phyloP scores from a whole-genome alignment of 2,888 invertebrate genomes.

The Opisthograptis luteolata region DNA sequence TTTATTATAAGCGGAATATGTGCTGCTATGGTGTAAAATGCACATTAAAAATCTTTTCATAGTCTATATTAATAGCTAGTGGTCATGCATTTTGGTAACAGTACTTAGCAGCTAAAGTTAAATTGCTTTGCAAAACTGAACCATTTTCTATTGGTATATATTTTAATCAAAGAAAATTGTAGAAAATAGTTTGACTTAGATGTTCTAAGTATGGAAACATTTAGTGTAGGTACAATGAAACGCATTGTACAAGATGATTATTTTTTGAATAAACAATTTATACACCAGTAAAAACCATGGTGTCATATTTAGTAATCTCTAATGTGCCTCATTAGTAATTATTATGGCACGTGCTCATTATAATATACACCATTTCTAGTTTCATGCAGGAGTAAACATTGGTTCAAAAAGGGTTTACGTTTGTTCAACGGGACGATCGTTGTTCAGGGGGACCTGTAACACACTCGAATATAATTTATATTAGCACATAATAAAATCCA shows the following conservation, averaged over 20 bases:
- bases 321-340: too few species aligned
- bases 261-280: background rate
- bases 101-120: too few species aligned
- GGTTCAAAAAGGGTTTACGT: conserved; percentile 46
- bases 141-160: too few species aligned
- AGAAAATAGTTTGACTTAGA: too few species aligned
- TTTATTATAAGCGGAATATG: conserved; percentile 45
- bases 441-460: conserved; percentile 71
- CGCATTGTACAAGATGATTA: conserved; percentile 22
- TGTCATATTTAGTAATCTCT: background rate
- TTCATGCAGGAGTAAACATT: conserved; percentile 55
- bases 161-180: too few species aligned
- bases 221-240: conserved; percentile 22
- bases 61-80: background rate
- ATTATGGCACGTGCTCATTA: too few species aligned
- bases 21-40: conserved; percentile 43
- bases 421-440: conserved; percentile 53
- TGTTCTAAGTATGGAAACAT: conserved; percentile 17
- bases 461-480: conserved; percentile 48
- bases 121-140: too few species aligned
- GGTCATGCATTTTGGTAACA: too few species aligned
- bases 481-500: conserved; percentile 9
- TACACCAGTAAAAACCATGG: background rate
- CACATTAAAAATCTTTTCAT: conserved; percentile 31
- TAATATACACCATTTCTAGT: conserved; percentile 41